These are phyloP conservation scores for Pygoscelis adeliae DNA, from an alignment of 2,113 vertebrate genomes.

Conservation along the genomic window DNA sequence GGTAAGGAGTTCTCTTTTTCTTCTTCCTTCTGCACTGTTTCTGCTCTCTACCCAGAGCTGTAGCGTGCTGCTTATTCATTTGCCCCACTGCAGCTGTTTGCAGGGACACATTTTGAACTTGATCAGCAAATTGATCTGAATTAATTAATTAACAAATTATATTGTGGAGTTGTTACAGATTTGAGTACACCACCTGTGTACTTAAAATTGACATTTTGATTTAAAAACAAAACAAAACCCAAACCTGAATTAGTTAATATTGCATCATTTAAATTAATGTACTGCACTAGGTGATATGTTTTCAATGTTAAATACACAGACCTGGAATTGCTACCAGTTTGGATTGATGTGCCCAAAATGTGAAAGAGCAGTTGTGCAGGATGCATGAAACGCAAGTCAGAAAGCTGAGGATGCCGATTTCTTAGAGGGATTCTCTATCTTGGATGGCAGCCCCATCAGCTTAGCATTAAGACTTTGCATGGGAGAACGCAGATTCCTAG, in stretches of 20 bases:
- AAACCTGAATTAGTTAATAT: not conserved
- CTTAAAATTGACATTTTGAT: not conserved
- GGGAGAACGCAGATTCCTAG: not conserved
- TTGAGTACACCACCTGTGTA: not conserved
- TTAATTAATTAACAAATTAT: not conserved
- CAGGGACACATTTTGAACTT: not conserved
- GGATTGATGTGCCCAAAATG: not conserved
- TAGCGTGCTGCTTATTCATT: not conserved
- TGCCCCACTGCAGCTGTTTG: not conserved
- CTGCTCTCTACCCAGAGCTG: not conserved
- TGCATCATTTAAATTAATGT: not conserved
- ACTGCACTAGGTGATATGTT: not conserved
- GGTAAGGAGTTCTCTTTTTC: conserved; percentile 21
- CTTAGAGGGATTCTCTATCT: not conserved
- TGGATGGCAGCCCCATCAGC: not conserved
- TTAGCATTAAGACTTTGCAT: not conserved
- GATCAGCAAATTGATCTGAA: not conserved
- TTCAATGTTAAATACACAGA: not conserved
- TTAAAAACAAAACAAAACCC: not conserved
- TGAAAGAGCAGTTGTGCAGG: not conserved
- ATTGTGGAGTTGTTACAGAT: not conserved
- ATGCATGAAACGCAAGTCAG: not conserved
- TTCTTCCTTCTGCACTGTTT: not conserved
- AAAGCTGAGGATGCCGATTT: not conserved
- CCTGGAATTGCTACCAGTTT: not conserved